Evolutionary conservation across 1,140 invertebrate species (phyloP).

Genomic region (Hydropsyche tenuis): DNA sequence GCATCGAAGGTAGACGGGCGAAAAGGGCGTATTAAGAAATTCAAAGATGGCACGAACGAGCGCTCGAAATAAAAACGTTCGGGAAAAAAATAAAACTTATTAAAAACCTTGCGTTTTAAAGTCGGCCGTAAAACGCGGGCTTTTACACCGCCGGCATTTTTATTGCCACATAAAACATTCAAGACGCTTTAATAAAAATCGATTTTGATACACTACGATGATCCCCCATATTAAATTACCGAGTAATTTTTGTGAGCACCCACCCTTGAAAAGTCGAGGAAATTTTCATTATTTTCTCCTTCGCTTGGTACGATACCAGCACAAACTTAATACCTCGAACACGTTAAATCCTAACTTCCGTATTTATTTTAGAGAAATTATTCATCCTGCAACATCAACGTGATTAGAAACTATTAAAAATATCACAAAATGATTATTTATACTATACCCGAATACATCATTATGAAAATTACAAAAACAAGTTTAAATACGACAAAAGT

Average conservation of each 20-base stretch:
- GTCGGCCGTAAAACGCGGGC: conserved; percentile 3
- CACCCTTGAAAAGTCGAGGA: not conserved
- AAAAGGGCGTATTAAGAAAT: not conserved
- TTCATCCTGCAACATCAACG: too few relatives aligned
- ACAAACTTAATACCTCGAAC: too few relatives aligned
- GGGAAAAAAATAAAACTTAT: not conserved
- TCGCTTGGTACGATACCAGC: too few relatives aligned
- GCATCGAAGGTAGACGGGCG: too few relatives aligned
- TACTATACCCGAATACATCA: too few relatives aligned
- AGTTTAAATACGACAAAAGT: too few relatives aligned
- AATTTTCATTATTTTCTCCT: too few relatives aligned
- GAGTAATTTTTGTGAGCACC: not conserved
- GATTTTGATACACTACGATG: conserved; percentile 5
- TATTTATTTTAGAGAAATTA: too few relatives aligned
- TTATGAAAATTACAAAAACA: too few relatives aligned
- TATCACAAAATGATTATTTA: too few relatives aligned
- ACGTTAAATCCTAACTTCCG: too few relatives aligned
- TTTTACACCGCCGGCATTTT: conserved; percentile 13
- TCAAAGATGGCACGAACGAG: not conserved
- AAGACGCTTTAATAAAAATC: conserved; percentile 18
- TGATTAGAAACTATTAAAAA: too few relatives aligned
- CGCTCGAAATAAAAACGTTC: conserved; percentile 1
- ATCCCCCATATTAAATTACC: conserved; percentile 9
- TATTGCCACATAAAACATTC: conserved; percentile 16
- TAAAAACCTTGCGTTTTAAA: conserved; percentile 15